These are phyloP conservation scores for Andrena cerasifolii DNA, from an alignment of 1,140 invertebrate genomes.

Conservation along the genomic window DNA sequence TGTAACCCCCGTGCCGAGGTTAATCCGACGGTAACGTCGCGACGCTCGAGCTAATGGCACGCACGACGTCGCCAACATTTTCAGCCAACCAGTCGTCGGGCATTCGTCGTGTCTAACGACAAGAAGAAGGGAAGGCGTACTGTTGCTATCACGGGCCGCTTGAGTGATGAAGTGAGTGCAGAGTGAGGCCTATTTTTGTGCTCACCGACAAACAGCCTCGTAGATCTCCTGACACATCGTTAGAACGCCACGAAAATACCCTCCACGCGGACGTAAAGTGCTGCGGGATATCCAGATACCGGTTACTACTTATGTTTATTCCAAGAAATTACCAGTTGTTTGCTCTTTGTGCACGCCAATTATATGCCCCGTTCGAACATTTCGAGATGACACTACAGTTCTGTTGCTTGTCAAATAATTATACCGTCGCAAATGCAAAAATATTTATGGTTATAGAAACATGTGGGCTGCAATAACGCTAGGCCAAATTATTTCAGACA, in stretches of 20 bases:
- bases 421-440: neutral
- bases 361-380: neutral
- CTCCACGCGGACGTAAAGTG: conserved; percentile 44
- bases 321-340: conserved; percentile 57
- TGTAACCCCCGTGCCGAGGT: conserved; percentile 47
- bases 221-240: conserved; percentile 75
- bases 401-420: neutral
- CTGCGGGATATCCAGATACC: conserved; percentile 35
- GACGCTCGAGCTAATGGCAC: conserved; percentile 68
- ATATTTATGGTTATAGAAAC: neutral
- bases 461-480: neutral
- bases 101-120: conserved; percentile 51
- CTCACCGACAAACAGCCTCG: conserved; percentile 76
- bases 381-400: neutral
- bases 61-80: conserved; percentile 62
- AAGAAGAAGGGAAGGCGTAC: conserved; percentile 17
- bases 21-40: conserved; percentile 63
- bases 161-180: conserved; percentile 76
- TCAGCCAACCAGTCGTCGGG: conserved; percentile 52
- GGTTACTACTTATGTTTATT: conserved; percentile 65
- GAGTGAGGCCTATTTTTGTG: conserved; percentile 79
- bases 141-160: conserved; percentile 21
- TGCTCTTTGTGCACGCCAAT: neutral
- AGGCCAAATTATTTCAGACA: neutral
- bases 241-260: conserved; percentile 71